Percentiles rank a stretch among this genome's conserved stretches.
Conservation (phyloP, 2,888 invertebrate genomes). For the Empis stercorea region DNA sequence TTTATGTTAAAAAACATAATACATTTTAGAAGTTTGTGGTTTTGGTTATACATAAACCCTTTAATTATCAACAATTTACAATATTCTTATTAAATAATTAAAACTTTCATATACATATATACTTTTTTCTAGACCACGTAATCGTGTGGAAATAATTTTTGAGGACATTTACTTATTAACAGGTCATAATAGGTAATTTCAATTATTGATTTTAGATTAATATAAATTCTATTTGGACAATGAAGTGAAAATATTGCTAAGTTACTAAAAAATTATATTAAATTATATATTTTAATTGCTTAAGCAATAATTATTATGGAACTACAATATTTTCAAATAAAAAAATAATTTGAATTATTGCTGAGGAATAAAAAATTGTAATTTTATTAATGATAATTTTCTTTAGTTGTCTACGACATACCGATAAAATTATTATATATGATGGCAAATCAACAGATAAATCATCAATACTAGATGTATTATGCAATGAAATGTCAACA, state of each 20-base stretch:
- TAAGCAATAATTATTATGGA: no score
- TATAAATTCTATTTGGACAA: neutral
- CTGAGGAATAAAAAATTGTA: no score
- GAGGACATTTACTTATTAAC: conserved; percentile 42
- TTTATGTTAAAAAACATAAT: no score
- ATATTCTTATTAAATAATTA: neutral
- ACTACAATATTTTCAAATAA: no score
- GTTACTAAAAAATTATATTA: neutral
- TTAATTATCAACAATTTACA: neutral
- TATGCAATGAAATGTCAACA: conserved; percentile 68
- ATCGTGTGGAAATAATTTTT: conserved; percentile 59
- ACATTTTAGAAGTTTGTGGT: no score
- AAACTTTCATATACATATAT: neutral
- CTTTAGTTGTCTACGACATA: conserved; percentile 62
- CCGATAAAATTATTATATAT: conserved; percentile 74
- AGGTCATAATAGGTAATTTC: conserved; percentile 13
- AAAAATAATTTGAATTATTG: no score
- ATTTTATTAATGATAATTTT: no score
- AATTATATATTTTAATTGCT: no score
- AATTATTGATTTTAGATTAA: neutral
- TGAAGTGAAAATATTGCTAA: neutral
- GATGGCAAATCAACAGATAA: conserved; percentile 59
- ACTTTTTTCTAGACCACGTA: conserved; percentile 27
- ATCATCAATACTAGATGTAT: conserved; percentile 64
- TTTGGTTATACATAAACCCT: neutral